Base-by-base conservation (phyloP, 2,888 invertebrate genomes). In the Tenthredo notha region DNA sequence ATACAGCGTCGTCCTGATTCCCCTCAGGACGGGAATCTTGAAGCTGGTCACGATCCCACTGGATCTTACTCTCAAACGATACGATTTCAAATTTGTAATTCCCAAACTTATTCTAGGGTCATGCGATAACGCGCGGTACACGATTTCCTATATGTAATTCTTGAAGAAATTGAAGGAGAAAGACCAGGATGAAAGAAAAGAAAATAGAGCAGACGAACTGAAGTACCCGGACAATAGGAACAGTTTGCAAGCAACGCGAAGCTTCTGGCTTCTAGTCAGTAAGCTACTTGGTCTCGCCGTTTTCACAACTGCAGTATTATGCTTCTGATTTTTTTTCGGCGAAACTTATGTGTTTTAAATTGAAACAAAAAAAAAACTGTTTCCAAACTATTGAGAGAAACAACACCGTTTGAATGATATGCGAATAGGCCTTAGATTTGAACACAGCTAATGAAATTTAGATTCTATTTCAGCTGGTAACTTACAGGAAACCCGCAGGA, bases 401-500 rank as follows among this genome's bases (percentile, higher is more conserved):
- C 47, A 47, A 47, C 47, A 47, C 47, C 15, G 15, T 47, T 0
- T 15, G 3, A 54, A 54, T n/a, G 0, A 54, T 54, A 54, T 54
- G 54, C 54, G 5, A n/a, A n/a, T 4, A 54, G 29, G 7, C 67
- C 25, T 12, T 2, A 25, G 10, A 67, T 29, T 25, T 25, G 10
- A 25, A 12, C 4, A 67, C 67, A 67, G 25, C 10, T 67, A 25
- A 15, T 15, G 6, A 3, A 72, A 72, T 72, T 40, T 7, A 18
- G 54, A 47, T 25, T 29, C 1, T 40, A 47, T 65, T 10, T 10
- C 25, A 58, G 54, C 9, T 85, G 86, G 86, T 87, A 91, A 96
- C 98, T 97, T 94, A 98, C 98, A 98, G 93, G 97, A 96, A 89
- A 98, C 97, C 91, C 96, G 96, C 89, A 98, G 95, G 88, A 95